These are phyloP conservation scores for Serilophus lunatus DNA, from an alignment of 2,113 vertebrate genomes.

Conservation along the genomic window DNA sequence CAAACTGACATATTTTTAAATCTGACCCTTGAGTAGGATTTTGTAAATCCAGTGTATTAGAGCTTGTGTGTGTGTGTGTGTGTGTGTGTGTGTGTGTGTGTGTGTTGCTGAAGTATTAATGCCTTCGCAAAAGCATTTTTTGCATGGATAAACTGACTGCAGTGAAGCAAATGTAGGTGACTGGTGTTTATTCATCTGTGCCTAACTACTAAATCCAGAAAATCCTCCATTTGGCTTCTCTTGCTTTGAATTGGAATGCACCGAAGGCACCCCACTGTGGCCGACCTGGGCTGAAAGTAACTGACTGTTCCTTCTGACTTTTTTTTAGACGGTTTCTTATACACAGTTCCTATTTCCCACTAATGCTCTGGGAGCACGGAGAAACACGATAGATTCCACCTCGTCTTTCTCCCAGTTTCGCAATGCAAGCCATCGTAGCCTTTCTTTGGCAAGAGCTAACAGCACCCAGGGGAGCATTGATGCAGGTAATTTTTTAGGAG, in stretches of 20 bases:
- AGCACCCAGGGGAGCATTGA: constrained; percentile 97
- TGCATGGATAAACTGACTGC: background rate
- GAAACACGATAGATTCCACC: constrained; percentile 96
- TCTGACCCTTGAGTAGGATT: constrained; percentile 1
- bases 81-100: background rate
- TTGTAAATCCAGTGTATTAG: background rate
- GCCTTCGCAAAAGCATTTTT: background rate
- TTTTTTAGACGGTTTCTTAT: constrained; percentile 91
- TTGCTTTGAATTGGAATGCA: background rate
- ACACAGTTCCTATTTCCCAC: constrained; percentile 96
- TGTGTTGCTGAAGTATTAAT: constrained; percentile 1
- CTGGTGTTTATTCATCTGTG: background rate
- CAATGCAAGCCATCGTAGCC: constrained; percentile 93
- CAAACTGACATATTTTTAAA: background rate
- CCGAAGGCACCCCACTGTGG: background rate
- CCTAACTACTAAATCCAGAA: background rate
- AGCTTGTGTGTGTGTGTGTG: background rate
- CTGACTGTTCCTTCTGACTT: background rate
- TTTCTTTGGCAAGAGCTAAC: constrained; percentile 89
- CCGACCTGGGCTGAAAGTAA: background rate
- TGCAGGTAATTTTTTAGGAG: constrained; percentile 76
- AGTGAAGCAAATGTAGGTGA: background rate
- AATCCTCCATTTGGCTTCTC: background rate
- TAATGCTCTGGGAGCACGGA: constrained; percentile 87
- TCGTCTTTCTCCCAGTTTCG: constrained; percentile 93